A percentile compares a stretch with the other conserved stretches of the same genome.
These are phyloP conservation scores for Rhagium mordax DNA, from an alignment of 2,888 invertebrate genomes.

Conservation along the genomic window DNA sequence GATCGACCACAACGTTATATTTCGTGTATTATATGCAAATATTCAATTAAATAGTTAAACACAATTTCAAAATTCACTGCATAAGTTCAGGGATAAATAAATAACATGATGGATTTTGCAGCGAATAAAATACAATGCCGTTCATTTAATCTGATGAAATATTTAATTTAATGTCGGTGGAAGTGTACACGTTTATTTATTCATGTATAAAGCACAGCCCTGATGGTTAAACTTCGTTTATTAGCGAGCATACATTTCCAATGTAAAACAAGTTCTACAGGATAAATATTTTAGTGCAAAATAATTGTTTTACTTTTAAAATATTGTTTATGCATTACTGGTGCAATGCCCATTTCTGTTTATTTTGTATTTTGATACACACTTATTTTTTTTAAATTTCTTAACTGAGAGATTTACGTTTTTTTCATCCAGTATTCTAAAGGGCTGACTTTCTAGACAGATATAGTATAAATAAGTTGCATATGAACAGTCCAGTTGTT, in stretches of 20 bases:
- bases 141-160: conserved; percentile 27
- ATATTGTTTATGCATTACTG: not conserved
- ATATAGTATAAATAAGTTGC: too few relatives aligned
- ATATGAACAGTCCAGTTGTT: too few relatives aligned
- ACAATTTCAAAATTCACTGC: conserved; percentile 17
- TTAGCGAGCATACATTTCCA: conserved; percentile 12
- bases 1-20: conserved; percentile 10
- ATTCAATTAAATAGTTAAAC: conserved; percentile 26
- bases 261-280: conserved; percentile 8
- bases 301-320: conserved; percentile 8
- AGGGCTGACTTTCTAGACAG: too few relatives aligned
- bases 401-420: too few relatives aligned
- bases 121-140: conserved; percentile 24
- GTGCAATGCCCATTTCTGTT: too few relatives aligned
- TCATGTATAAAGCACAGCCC: conserved; percentile 16
- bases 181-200: conserved; percentile 26
- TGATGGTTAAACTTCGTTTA: conserved; percentile 15
- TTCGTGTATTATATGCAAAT: conserved; percentile 21
- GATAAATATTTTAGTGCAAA: conserved; percentile 5
- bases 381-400: too few relatives aligned
- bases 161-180: conserved; percentile 29
- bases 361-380: too few relatives aligned
- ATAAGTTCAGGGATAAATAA: conserved; percentile 23
- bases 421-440: too few relatives aligned
- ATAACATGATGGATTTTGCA: conserved; percentile 25